Base-by-base conservation (phyloP, 2,113 vertebrate genomes). In the Cettia cetti region DNA sequence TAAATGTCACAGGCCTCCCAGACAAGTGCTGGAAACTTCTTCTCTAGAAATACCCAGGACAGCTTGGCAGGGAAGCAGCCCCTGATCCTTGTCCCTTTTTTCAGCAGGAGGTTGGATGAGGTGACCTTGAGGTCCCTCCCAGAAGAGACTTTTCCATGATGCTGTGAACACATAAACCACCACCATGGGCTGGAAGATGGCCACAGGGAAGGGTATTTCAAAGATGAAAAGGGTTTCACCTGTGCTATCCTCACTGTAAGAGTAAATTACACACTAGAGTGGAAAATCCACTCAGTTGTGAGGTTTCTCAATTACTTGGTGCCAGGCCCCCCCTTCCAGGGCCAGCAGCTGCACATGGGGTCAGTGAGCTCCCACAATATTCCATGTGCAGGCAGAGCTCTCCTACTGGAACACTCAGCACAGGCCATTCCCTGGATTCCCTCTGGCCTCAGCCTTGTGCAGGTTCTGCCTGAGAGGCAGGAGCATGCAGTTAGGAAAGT, bases 11-110 rank as follows among this genome's bases (percentile, higher is more conserved):
- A 35, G 49, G 7, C 23, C 31, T 23, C 39, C 70, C 53, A 47
- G 24, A 20, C 7, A 42, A 54, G 33, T 1, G 8, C 3, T 49
- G 37, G 23, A 9, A 74, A 40, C 7, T 11, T 30, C 50, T 64
- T 52, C 15, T 3, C 18, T 27, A 26, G 12, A 35, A 93, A 64
- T 3, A 13, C 5, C 28, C 18, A 35, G 50, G 9, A 18, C 11
- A 47, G 44, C 17, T 26, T 7, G 60, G n/a, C 26, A 61, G 40
- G 68, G 45, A 26, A 68, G 50, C n/a, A 75, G 30, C 44, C 11
- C 22, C 23, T 40, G 13, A 13, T 12, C 10, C 5, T 0, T 2
- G 16, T 18, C 13, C 6, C 23, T 28, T 49, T 20, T n/a, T 19
- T 21, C 31, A 53, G 45, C 42, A 64, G 33, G 35, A 74, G 27